Evolutionary conservation across 2,888 invertebrate genomes (phyloP).

Genomic region (Philereme vetulata): DNA sequence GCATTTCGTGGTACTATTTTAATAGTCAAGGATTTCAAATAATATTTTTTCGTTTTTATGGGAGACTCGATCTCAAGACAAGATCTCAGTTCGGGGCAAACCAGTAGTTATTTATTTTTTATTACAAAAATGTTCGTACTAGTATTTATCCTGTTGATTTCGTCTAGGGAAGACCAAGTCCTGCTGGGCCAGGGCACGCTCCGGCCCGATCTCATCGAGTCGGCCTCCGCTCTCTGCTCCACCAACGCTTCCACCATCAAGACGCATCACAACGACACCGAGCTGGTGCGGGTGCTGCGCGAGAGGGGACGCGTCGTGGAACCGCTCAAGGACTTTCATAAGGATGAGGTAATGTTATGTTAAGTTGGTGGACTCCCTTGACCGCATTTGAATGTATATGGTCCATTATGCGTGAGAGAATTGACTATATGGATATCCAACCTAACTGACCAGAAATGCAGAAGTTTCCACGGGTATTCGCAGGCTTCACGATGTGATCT

Average conservation of each 20-base stretch:
- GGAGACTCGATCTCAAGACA: too few relatives aligned
- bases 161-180: constrained; percentile 92
- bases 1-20: too few relatives aligned
- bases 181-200: constrained; percentile 97
- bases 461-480: too few relatives aligned
- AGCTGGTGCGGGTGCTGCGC: constrained; percentile 91
- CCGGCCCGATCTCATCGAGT: constrained; percentile 98
- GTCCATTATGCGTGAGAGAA: too few relatives aligned
- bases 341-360: constrained; percentile 90
- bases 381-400: background rate
- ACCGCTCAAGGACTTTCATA: constrained; percentile 99
- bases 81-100: too few relatives aligned
- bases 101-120: too few relatives aligned
- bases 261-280: constrained; percentile 99
- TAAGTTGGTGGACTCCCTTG: background rate
- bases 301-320: constrained; percentile 95
- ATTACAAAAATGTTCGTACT: too few relatives aligned
- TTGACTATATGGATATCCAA: too few relatives aligned
- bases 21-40: too few relatives aligned
- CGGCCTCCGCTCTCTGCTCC: constrained; percentile 94
- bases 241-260: constrained; percentile 97
- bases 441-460: too few relatives aligned
- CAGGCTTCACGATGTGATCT: too few relatives aligned
- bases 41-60: too few relatives aligned
- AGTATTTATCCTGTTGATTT: background rate